Conservation (phyloP, 2,888 invertebrate genomes). For the Eupeodes luniger region DNA sequence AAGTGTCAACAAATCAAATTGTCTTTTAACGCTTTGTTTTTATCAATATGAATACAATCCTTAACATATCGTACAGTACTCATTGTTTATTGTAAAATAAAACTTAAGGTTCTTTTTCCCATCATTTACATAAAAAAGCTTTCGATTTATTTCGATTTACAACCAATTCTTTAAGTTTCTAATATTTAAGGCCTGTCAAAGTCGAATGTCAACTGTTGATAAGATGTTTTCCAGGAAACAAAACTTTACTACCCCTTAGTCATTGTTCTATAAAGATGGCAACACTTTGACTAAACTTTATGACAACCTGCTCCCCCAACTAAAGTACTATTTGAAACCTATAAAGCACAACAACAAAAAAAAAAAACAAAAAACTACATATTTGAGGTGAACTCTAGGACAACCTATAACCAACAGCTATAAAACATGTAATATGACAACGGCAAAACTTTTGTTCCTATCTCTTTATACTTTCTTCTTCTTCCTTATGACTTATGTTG, state of each 20-base stretch:
- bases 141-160: neutral
- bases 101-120: no score
- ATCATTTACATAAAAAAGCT: no score
- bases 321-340: neutral
- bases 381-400: constrained; percentile 59
- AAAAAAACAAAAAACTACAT: constrained; percentile 15
- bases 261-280: neutral
- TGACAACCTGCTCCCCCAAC: constrained; percentile 13
- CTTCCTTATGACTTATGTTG: constrained; percentile 71
- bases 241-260: neutral
- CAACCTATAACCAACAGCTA: constrained; percentile 50
- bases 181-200: neutral
- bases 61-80: no score
- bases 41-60: no score
- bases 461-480: constrained; percentile 26
- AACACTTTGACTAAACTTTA: constrained; percentile 39
- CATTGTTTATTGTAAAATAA: no score
- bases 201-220: neutral
- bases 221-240: neutral
- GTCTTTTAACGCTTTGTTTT: no score
- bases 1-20: no score
- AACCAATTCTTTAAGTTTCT: neutral
- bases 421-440: constrained; percentile 68
- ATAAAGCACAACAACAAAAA: neutral
- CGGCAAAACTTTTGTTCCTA: constrained; percentile 56